These are phyloP conservation scores for Muscicapa adusta DNA, from an alignment of 2,113 vertebrate genomes.

Conservation along the genomic window DNA sequence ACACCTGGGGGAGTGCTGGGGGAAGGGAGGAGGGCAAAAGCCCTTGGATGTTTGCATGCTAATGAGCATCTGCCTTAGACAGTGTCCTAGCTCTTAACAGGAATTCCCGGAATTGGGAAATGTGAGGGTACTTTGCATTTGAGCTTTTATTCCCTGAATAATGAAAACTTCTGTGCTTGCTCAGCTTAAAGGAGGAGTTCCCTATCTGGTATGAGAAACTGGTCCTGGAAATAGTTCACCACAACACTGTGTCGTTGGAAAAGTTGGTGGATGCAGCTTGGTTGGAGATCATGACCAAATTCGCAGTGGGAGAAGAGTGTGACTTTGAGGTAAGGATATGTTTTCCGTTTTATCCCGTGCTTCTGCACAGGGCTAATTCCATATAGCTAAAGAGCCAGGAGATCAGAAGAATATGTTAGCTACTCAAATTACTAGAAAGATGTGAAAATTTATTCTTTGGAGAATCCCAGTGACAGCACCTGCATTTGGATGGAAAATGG, in stretches of 20 bases:
- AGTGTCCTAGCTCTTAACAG: background rate
- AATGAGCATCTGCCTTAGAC: background rate
- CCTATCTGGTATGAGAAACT: constrained; percentile 95
- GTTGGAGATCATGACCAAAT: constrained; percentile 98
- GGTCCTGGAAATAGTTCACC: constrained; percentile 94
- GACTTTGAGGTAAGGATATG: constrained; percentile 86
- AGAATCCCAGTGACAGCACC: background rate
- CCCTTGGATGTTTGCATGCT: background rate
- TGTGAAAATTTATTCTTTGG: background rate
- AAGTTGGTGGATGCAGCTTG: constrained; percentile 93
- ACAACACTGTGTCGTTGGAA: constrained; percentile 96
- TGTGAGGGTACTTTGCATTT: background rate
- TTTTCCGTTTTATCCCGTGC: background rate
- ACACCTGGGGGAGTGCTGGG: background rate
- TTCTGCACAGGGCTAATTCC: background rate
- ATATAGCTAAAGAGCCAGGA: background rate
- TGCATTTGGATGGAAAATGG: background rate
- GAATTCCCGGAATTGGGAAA: background rate
- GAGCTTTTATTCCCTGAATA: background rate
- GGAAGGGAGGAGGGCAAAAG: background rate
- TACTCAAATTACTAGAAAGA: background rate
- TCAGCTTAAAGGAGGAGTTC: constrained; percentile 95
- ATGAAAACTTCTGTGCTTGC: background rate
- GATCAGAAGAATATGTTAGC: background rate
- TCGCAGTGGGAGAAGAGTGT: constrained; percentile 92